phyloP scores from a whole-genome alignment of 2,797 vertebrate genomes.

The Microchirus variegatus region DNA sequence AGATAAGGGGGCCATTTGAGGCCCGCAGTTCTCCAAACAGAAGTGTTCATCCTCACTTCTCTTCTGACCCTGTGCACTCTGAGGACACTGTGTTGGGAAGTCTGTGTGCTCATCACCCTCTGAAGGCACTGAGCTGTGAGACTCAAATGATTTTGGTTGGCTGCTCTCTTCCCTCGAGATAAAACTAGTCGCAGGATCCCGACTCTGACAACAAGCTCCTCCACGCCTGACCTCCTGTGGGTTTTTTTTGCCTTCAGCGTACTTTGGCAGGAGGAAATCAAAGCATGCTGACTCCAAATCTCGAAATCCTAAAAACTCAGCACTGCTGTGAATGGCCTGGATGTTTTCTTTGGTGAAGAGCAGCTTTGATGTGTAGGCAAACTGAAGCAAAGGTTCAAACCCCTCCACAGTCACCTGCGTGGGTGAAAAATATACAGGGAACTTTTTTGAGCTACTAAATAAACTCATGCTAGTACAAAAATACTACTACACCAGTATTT shows the following conservation, averaged over 20 bases:
- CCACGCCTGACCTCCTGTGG: slow-evolving; percentile 72
- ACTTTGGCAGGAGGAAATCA: slow-evolving; percentile 93
- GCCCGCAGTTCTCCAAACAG: slow-evolving; percentile 77
- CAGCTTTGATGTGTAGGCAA: slow-evolving; percentile 95
- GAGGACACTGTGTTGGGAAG: slow-evolving; percentile 82
- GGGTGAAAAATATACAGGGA: slow-evolving; percentile 19
- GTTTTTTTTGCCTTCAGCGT: slow-evolving; percentile 77
- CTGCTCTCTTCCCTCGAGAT: slow-evolving; percentile 55
- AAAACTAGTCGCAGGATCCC: slow-evolving; percentile 44
- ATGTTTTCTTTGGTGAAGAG: slow-evolving; percentile 95
- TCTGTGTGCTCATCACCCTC: slow-evolving; percentile 68
- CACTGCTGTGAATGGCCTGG: slow-evolving; percentile 88
- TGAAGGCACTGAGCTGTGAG: slow-evolving; percentile 61
- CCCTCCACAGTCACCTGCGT: slow-evolving; percentile 92
- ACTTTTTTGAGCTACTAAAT: not conserved
- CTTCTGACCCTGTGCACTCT: slow-evolving; percentile 76
- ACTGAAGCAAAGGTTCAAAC: slow-evolving; percentile 93
- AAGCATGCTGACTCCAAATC: slow-evolving; percentile 95
- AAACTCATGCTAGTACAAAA: not conserved
- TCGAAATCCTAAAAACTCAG: slow-evolving; percentile 87
- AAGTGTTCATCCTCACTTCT: slow-evolving; percentile 82
- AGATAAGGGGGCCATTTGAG: slow-evolving; percentile 71
- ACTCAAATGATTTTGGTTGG: slow-evolving; percentile 46
- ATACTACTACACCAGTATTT: too few relatives aligned
- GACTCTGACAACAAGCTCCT: slow-evolving; percentile 76